These are phyloP conservation scores for Tholera decimalis DNA, from an alignment of 2,888 invertebrate genomes.

Conservation along the genomic window DNA sequence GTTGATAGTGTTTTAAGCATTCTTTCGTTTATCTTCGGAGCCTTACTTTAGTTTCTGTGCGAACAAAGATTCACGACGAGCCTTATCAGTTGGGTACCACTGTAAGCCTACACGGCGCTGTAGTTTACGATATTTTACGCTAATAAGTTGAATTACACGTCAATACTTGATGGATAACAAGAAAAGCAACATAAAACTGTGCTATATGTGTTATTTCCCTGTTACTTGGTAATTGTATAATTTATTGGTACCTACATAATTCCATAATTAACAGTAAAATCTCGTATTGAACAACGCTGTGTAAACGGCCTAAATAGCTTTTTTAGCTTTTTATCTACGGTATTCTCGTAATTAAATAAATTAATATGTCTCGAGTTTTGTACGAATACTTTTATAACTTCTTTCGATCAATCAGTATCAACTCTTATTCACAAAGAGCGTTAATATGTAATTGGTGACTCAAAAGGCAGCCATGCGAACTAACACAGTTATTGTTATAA, in stretches of 20 bases:
- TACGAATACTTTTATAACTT: not conserved
- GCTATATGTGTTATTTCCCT: no score
- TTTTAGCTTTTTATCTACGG: slow-evolving; percentile 24
- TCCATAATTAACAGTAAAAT: no score
- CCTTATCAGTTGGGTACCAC: no score
- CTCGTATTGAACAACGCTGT: not conserved
- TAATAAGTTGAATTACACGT: not conserved
- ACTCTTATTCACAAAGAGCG: not conserved
- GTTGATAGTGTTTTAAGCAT: no score
- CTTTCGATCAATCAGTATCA: not conserved
- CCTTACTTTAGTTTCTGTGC: no score
- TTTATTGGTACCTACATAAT: no score
- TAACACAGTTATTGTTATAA: slow-evolving; percentile 3
- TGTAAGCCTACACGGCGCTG: not conserved
- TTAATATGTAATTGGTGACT: not conserved
- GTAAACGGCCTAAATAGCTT: not conserved
- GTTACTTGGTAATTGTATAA: no score
- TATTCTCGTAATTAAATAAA: slow-evolving; percentile 5
- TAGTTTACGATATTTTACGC: not conserved
- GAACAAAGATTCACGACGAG: no score
- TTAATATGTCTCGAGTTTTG: not conserved
- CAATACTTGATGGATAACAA: not conserved
- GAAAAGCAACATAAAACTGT: not conserved
- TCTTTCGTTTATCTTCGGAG: no score
- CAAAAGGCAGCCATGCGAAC: no score